Evolutionary conservation across 2,113 vertebrate genomes (phyloP).

Genomic region (Sinosuthora webbiana): DNA sequence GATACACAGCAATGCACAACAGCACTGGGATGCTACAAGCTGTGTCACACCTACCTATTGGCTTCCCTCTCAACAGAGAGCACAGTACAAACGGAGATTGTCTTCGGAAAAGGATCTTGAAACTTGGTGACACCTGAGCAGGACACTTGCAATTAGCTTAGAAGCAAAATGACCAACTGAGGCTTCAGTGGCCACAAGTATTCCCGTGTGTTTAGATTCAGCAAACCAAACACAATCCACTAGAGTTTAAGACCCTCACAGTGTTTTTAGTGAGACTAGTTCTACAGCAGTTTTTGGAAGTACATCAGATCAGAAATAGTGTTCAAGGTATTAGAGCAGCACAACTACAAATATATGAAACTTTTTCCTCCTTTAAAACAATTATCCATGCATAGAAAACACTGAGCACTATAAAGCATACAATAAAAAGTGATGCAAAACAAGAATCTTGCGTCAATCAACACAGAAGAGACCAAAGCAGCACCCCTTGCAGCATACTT

Average conservation of each 20-base stretch:
- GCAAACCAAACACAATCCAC: neutral
- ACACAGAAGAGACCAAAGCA: neutral
- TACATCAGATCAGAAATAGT: neutral
- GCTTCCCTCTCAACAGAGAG: neutral
- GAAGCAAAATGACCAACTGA: neutral
- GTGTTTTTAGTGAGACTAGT: neutral
- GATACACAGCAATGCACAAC: neutral
- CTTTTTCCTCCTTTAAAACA: neutral
- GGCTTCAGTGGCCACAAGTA: neutral
- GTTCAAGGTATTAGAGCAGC: neutral
- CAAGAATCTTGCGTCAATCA: neutral
- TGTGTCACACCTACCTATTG: fast-evolving
- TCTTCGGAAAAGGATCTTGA: fast-evolving
- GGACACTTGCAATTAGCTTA: neutral
- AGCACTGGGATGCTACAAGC: neutral
- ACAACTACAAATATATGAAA: neutral
- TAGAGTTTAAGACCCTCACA: neutral
- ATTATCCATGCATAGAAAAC: neutral
- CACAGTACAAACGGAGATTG: neutral
- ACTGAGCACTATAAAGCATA: neutral
- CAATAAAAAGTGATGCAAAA: neutral
- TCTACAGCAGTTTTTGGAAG: neutral
- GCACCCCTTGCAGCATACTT: neutral
- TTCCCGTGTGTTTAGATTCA: fast-evolving
- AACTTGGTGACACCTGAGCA: neutral